Evolutionary conservation across 2,888 invertebrate species (phyloP).

Genomic region (Tineola bisselliella): DNA sequence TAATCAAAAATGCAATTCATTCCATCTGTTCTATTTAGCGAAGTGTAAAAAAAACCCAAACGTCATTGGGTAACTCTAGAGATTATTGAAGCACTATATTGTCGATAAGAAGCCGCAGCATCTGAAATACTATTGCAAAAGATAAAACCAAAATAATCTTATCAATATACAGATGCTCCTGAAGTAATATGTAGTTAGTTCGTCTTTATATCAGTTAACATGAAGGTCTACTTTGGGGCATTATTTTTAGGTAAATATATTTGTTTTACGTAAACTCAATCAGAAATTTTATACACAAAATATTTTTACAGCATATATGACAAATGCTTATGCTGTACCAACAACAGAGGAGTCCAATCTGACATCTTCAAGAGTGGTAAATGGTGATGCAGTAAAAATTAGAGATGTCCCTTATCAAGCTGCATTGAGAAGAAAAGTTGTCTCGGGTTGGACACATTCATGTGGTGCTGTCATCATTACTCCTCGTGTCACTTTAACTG

Average conservation of each 20-base stretch:
- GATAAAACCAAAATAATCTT: slow-evolving; percentile 2
- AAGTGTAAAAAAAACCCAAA: not conserved
- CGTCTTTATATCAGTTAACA: not conserved
- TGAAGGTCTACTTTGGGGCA: not conserved
- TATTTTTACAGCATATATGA: not conserved
- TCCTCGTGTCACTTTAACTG: slow-evolving; percentile 37
- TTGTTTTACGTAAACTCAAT: not conserved
- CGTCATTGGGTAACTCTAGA: not conserved
- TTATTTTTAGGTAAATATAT: slow-evolving; percentile 3
- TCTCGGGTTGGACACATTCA: slow-evolving; percentile 37
- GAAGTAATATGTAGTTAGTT: not conserved
- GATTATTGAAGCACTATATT: not conserved
- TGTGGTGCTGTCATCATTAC: slow-evolving; percentile 51
- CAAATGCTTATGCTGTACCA: not conserved
- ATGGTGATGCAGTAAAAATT: slow-evolving; percentile 52
- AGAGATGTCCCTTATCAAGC: slow-evolving; percentile 53
- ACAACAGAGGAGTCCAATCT: not conserved
- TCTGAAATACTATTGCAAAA: slow-evolving; percentile 4
- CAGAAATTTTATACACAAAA: too few species aligned
- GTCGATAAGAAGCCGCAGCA: not conserved
- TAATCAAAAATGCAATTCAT: too few species aligned
- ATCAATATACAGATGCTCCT: not conserved
- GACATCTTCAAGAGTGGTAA: slow-evolving; percentile 40
- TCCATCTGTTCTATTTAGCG: too few species aligned
- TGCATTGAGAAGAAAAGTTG: slow-evolving; percentile 29